Evolutionary conservation across 2,113 vertebrate species (phyloP), one percentile per base, ranked within the genome.

Genomic region (Trematocara zebra): DNA sequence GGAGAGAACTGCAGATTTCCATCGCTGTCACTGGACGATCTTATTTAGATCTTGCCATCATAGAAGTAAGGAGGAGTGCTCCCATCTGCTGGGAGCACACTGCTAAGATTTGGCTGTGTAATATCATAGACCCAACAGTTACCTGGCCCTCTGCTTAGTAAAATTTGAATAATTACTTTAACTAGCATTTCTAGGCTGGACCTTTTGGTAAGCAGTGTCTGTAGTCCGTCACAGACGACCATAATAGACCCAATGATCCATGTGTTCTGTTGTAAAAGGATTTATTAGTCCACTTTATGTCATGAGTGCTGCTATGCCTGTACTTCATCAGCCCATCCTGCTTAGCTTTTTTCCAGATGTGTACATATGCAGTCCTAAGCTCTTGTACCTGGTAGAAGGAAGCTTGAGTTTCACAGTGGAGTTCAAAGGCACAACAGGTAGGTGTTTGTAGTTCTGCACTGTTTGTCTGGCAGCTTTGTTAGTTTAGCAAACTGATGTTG

Each of bases 401-500:
- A 82, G 40, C 23, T 42, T 4, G 10, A 82, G 82, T 89, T 91
- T 91, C 74, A 84, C 81, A 79, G 74, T 86, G 67, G 69, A 69
- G 57, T 83, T 88, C 3, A 67, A 91, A 90, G 59, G 56, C 67
- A 86, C 64, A 80, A 11, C 85, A 82, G 64, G 80, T 89, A 82
- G 74, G 72, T 92, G 86, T 92, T 91, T 59, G 82, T 89, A 88
- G 85, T 93, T 88, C 72, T 91, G 85, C 44, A 35, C 80, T 86
- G 79, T 92, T 93, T 94, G 89, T 90, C 87, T 87, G 86, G 44
- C 82, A 5, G 79, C 89, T 94, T 87, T 89, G 93, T 92, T 93
- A 85, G 85, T 88, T 94, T 88, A 91, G 90, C 87, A 93, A 93
- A 95, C 90, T 88, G 42, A 86, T 90, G 72, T 89, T 86, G 94